Evolutionary conservation across 2,797 vertebrate species (phyloP).

Genomic region (Denticeps clupeoides): DNA sequence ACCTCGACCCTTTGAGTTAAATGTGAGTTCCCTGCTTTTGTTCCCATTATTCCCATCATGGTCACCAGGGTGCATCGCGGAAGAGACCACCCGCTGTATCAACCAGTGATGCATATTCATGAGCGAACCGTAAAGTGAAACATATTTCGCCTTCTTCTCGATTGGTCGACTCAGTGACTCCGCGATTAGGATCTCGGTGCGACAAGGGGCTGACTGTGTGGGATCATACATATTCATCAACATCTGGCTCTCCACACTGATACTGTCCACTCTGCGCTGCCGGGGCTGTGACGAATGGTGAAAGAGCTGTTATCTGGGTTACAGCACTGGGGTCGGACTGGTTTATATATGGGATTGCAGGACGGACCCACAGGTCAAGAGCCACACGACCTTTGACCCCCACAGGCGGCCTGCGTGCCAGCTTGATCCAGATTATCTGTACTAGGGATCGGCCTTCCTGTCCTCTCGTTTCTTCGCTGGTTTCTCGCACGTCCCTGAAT

Average conservation of each 20-base stretch:
- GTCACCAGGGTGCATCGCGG: too few species aligned
- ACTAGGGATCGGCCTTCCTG: too few species aligned
- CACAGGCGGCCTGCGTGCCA: too few species aligned
- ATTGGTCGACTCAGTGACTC: slow-evolving; percentile 41
- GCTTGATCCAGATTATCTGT: too few species aligned
- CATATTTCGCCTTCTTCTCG: slow-evolving; percentile 26
- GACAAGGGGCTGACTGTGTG: slow-evolving; percentile 60
- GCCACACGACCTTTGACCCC: too few species aligned
- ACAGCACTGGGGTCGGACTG: too few species aligned
- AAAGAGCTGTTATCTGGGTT: slow-evolving; percentile 23
- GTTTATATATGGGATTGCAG: too few species aligned
- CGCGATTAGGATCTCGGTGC: slow-evolving; percentile 47
- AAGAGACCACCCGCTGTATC: slow-evolving; percentile 1
- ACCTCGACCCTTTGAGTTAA: too few species aligned
- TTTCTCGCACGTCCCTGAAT: too few species aligned
- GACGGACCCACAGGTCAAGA: too few species aligned
- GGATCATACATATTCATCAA: slow-evolving; percentile 63
- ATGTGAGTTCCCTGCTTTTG: background rate
- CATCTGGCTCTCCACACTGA: slow-evolving; percentile 53
- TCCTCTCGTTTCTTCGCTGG: too few species aligned
- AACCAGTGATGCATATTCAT: slow-evolving; percentile 9
- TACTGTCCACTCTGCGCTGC: slow-evolving; percentile 28
- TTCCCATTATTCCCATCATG: too few species aligned
- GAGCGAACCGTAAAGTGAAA: slow-evolving; percentile 3
- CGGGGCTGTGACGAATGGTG: slow-evolving; percentile 21